These are phyloP conservation scores for Dallia pectoralis DNA, from an alignment of 2,797 vertebrate genomes.

Conservation along the genomic window DNA sequence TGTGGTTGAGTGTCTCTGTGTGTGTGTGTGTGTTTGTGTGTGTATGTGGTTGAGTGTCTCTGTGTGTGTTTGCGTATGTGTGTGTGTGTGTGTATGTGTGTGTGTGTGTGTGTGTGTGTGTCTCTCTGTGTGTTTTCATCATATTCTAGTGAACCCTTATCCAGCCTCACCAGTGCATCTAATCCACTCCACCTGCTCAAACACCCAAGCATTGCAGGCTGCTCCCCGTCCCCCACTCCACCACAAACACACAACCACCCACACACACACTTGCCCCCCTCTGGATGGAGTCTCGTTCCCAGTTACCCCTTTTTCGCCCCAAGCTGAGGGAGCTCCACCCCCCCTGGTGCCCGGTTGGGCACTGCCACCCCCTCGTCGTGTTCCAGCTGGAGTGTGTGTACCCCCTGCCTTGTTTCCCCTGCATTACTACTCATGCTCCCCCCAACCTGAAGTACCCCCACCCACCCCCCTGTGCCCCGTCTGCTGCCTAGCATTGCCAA, in stretches of 20 bases:
- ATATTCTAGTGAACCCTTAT: constrained; percentile 72
- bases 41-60: background rate
- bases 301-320: background rate
- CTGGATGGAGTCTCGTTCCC: background rate
- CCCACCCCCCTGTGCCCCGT: constrained; percentile 12
- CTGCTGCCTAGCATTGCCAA: constrained; percentile 13
- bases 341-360: constrained; percentile 11
- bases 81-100: too few relatives aligned
- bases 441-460: background rate
- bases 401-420: constrained; percentile 9
- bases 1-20: constrained; percentile 14
- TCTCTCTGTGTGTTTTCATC: constrained; percentile 19
- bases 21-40: background rate
- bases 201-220: constrained; percentile 43
- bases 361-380: constrained; percentile 21
- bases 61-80: constrained; percentile 25
- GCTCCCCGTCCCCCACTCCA: constrained; percentile 16
- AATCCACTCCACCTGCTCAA: constrained; percentile 89
- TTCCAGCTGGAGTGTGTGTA: constrained; percentile 22
- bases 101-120: background rate
- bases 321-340: constrained; percentile 3
- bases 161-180: constrained; percentile 69
- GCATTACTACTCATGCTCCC: background rate
- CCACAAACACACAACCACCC: background rate
- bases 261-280: too few relatives aligned